A percentile compares a stretch with the other conserved stretches of the same genome.
phyloP scores from a whole-genome alignment of 2,113 vertebrate species.

The Vidua macroura region DNA sequence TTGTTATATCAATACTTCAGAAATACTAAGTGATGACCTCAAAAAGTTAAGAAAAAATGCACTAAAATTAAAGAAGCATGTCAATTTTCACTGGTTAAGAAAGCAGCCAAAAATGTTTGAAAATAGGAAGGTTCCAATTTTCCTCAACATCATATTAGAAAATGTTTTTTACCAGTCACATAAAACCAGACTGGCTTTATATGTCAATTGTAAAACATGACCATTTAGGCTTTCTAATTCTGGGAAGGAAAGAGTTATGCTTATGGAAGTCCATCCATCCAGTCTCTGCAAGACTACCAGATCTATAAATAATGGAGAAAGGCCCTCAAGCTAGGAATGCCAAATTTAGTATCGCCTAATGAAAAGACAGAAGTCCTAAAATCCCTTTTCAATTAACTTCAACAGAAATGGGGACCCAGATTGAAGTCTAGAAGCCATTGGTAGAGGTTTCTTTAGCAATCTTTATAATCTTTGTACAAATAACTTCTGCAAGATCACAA shows the following conservation, averaged over 20 bases:
- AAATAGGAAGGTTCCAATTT: neutral
- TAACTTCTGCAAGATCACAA: neutral
- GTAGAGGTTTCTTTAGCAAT: neutral
- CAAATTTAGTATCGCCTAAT: conserved; percentile 62
- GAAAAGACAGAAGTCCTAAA: conserved; percentile 51
- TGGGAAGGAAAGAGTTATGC: conserved; percentile 47
- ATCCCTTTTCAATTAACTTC: conserved; percentile 56
- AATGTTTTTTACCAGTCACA: neutral
- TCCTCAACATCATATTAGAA: neutral
- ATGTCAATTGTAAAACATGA: neutral
- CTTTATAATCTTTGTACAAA: neutral
- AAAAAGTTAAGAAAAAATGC: neutral
- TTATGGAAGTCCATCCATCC: conserved; percentile 39
- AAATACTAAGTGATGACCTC: neutral
- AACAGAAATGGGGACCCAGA: conserved; percentile 14
- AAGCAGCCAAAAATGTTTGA: neutral
- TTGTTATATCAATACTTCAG: neutral
- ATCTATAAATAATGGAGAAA: conserved; percentile 55
- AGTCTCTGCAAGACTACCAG: conserved; percentile 37
- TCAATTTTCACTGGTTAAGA: neutral
- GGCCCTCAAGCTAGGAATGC: conserved; percentile 46
- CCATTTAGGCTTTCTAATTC: neutral
- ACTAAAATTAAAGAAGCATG: neutral
- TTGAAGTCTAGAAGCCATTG: conserved; percentile 23
- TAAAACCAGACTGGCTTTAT: neutral